Percentiles rank a stretch among this genome's conserved stretches.
phyloP scores from a whole-genome alignment of 2,888 invertebrate genomes.

The Norana najaformis region DNA sequence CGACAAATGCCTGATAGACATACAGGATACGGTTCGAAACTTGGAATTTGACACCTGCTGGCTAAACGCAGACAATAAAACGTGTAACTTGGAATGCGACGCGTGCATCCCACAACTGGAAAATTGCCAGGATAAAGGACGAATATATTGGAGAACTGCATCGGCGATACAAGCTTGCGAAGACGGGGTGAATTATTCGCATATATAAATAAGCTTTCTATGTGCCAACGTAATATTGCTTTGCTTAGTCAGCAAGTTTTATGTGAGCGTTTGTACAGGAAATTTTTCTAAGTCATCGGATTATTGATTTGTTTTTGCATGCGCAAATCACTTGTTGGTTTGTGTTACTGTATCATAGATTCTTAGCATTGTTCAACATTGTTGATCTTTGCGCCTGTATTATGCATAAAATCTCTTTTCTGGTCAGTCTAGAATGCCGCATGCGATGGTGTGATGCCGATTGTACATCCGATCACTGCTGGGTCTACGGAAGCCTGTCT shows the following conservation, averaged over 20 bases:
- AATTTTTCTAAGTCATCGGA: too few relatives aligned
- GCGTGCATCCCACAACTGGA: background rate
- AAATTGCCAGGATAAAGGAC: too few relatives aligned
- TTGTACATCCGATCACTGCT: background rate
- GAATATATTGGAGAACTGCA: too few relatives aligned
- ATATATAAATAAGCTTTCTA: background rate
- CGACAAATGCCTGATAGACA: too few relatives aligned
- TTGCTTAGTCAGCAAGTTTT: too few relatives aligned
- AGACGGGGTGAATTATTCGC: background rate
- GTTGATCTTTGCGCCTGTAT: background rate
- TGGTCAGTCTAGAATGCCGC: conserved; percentile 23
- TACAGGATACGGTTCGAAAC: too few relatives aligned
- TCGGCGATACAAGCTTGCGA: too few relatives aligned
- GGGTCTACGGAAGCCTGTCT: background rate
- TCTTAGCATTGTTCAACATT: background rate
- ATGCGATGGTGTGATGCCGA: background rate
- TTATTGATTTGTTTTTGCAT: too few relatives aligned
- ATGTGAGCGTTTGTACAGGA: too few relatives aligned
- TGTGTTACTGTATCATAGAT: background rate
- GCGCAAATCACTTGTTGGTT: too few relatives aligned
- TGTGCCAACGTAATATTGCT: too few relatives aligned
- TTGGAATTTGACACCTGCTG: background rate
- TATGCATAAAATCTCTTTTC: background rate
- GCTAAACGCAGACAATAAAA: background rate
- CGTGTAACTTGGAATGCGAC: background rate